Evolutionary conservation across 30 jellyfish, hydroid and myxozoan species (phyloP).

Genomic region (Aurelia aurita complex sp. Pacific): DNA sequence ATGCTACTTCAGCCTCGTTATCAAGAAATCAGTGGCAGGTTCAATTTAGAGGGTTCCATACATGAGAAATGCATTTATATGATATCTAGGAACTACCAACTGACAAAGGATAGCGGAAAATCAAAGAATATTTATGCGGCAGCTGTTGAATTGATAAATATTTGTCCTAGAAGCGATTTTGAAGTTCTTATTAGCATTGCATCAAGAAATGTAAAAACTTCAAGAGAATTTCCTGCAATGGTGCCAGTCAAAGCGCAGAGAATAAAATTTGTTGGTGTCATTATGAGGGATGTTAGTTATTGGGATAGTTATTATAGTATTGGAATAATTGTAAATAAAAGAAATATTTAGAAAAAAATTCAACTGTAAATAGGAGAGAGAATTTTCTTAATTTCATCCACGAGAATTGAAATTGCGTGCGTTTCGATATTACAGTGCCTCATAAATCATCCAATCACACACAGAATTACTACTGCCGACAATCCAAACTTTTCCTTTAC

Average conservation of each 20-base stretch:
- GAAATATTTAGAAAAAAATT: too few species aligned
- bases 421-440: too few species aligned
- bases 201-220: constrained; percentile 15
- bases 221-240: constrained; percentile 8
- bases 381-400: too few species aligned
- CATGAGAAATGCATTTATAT: constrained; percentile 11
- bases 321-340: too few species aligned
- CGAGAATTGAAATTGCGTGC: too few species aligned
- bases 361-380: too few species aligned
- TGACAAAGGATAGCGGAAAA: neutral
- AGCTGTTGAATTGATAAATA: constrained; percentile 28
- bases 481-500: too few species aligned
- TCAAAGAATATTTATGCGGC: neutral
- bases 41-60: neutral
- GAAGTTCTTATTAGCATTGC: neutral
- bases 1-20: neutral
- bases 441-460: too few species aligned
- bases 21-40: neutral
- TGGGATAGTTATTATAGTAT: constrained; percentile 44
- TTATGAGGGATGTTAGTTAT: constrained; percentile 24
- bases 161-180: neutral
- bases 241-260: neutral
- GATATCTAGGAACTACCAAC: neutral
- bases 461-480: too few species aligned
- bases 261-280: constrained; percentile 21